Percentiles rank a stretch among this genome's conserved stretches.
These are phyloP conservation scores for Neodontobutis hainanensis DNA, from an alignment of 2,113 vertebrate species.

Conservation along the genomic window DNA sequence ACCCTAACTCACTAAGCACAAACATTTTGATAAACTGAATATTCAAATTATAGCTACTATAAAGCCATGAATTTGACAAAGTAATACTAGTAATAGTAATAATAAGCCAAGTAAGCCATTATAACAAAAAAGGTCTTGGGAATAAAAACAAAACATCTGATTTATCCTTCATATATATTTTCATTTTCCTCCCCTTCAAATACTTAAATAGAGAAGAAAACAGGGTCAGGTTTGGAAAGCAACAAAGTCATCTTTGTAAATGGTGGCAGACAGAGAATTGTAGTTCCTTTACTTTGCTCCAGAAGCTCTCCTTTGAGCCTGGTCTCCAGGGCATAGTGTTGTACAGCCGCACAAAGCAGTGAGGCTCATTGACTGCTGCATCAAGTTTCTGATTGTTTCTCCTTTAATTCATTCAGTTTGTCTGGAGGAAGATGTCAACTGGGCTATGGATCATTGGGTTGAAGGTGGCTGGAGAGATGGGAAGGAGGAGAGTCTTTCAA, in stretches of 20 bases:
- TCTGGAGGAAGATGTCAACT: conserved; percentile 99
- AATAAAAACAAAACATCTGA: too few relatives aligned
- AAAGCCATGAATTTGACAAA: too few relatives aligned
- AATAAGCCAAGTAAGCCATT: too few relatives aligned
- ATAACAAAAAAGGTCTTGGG: too few relatives aligned
- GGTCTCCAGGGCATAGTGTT: conserved; percentile 56
- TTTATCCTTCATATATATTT: too few relatives aligned
- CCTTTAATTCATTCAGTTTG: conserved; percentile 96
- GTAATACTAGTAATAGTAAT: too few relatives aligned
- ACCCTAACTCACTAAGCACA: conserved; percentile 53
- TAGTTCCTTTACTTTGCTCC: conserved; percentile 84
- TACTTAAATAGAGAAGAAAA: background rate
- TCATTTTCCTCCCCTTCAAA: too few relatives aligned
- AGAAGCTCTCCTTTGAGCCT: conserved; percentile 79
- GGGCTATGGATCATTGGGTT: conserved; percentile 88
- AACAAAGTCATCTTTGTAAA: conserved; percentile 83
- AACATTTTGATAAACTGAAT: conserved; percentile 22
- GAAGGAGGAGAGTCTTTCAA: conserved; percentile 67
- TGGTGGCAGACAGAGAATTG: conserved; percentile 87
- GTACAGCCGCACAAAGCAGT: conserved; percentile 70
- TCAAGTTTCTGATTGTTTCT: conserved; percentile 99
- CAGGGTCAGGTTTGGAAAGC: conserved; percentile 3
- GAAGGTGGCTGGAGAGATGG: conserved; percentile 67
- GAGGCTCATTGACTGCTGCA: conserved; percentile 95
- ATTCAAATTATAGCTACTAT: too few relatives aligned